Base-by-base conservation (phyloP, 92 coral and sea anemone genomes). In the Parazoanthus swiftii region DNA sequence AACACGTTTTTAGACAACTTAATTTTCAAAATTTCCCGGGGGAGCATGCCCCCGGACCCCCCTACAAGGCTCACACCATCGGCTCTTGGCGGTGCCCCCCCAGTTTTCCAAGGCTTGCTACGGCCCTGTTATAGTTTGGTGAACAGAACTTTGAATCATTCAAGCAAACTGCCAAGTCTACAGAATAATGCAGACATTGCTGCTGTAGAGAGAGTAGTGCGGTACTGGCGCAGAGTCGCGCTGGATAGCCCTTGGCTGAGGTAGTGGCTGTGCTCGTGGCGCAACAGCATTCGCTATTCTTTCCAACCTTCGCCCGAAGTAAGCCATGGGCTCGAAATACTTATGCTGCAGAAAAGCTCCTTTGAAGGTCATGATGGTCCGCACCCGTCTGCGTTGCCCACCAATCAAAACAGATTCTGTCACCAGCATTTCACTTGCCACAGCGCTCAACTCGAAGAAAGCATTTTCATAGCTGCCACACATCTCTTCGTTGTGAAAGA, bases 341-440 rank as follows among this genome's bases (percentile, higher is more conserved):
- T 88, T 2, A 9, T 7, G 42, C 20, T 81, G 86, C 90, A 88
- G 38, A 56, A 56, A 88, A 13, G 86, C 43, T 33, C 80, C 76
- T 76, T 70, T 42, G 43, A 88, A 81, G n/a, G 83, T 63, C 90
- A 88, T 88, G 58, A 88, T 88, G 21, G 72, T 88, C 1, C 56
- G 68, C 36, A 88, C 90, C 16, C 81, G 72, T 65, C 66, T 81
- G 21, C 90, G 82, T 66, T 88, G 86, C 15, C 90, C 90, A 38
- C 90, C 90, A 88, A 88, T 88, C 72, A 88, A 23, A 44, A 88
- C 50, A 65, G 82, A 67, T n/a, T 88, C 75, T 80, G 90, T 44
- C 8, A 88, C 87, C n/a, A 84, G 79, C 85, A 88, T 37, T 46
- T 79, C 65, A 15, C 76, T 82, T 6, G 90, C 71, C 18, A 81